Evolutionary conservation across 1,140 invertebrate genomes (phyloP).

Genomic region (Solen grandis): DNA sequence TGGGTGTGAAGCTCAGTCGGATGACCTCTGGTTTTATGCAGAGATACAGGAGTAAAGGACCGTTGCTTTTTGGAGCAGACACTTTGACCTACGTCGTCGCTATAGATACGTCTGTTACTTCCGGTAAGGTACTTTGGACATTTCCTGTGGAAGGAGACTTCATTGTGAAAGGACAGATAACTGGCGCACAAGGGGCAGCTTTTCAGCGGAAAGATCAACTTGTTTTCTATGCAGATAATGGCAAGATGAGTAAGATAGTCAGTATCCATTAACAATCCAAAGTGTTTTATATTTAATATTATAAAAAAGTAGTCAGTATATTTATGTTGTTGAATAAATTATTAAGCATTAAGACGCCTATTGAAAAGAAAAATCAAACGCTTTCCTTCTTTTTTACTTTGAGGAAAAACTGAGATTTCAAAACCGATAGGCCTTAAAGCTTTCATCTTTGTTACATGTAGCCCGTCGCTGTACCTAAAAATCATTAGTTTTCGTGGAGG

Average conservation of each 20-base stretch:
- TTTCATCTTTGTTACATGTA: too few relatives aligned
- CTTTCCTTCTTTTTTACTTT: too few relatives aligned
- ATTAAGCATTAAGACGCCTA: too few relatives aligned
- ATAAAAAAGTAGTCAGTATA: too few relatives aligned
- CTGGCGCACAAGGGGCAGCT: conserved; percentile 10
- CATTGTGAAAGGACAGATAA: conserved; percentile 26
- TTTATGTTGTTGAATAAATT: too few relatives aligned
- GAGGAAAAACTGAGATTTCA: too few relatives aligned
- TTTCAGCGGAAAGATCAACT: conserved; percentile 25
- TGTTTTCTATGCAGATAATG: conserved; percentile 31
- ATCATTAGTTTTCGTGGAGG: too few relatives aligned
- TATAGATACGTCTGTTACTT: conserved; percentile 2
- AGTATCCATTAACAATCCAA: conserved; percentile 36
- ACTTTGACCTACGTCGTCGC: conserved; percentile 10
- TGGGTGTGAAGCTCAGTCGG: background rate
- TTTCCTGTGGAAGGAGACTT: conserved; percentile 26
- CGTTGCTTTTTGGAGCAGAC: background rate
- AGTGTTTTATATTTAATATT: too few relatives aligned
- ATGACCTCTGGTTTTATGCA: background rate
- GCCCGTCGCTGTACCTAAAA: too few relatives aligned
- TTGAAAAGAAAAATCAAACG: too few relatives aligned
- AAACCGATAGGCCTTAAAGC: too few relatives aligned
- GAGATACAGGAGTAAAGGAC: background rate
- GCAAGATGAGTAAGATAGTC: conserved; percentile 14
- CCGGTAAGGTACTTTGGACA: conserved; percentile 2